Base-by-base conservation (phyloP, 2,888 invertebrate species). In the Uropetala carovei region DNA sequence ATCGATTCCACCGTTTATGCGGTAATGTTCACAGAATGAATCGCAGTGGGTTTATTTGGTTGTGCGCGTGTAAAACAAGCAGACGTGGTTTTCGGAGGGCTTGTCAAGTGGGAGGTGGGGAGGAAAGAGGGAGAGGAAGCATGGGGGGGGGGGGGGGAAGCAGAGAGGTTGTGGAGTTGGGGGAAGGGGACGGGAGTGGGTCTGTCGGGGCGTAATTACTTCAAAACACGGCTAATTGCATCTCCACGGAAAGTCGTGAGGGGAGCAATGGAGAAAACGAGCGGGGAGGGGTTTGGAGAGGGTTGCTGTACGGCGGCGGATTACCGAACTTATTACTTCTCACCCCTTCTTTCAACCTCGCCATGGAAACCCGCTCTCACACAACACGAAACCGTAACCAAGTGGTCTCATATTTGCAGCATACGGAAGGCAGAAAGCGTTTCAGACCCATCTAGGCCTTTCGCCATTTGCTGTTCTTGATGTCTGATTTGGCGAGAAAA, bases 201-300 rank as follows among this genome's bases (percentile, higher is more conserved):
- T 86, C 86, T 86, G 86, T 86, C 89, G 64, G 59, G 89, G 64
- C 56, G 89, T 89, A 89, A 89, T 89, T 89, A 89, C 89, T 89
- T 89, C 89, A 89, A 89, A 89, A 89, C 89, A 89, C 89, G 89
- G 89, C 89, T 89, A 89, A 89, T 89, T 89, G 89, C 89, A 89
- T 68, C 89, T 89, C 89, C 64, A 64, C 64, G 89, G 89, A 89
- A 43, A 89, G 89, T 89, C 89, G 89, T 64, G 86, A 85, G 85
- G 22, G 85, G n/a, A 22, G 57, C 22, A 43, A 43, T 30, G 56
- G 57, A n/a, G 83, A 56, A 43, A 83, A 83, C 56, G 56, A 83
- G n/a, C 56, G 83, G 83, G 27, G n/a, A 18, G 2, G 57, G 18
- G 18, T 43, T 4, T 16, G 83, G 56, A n/a, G 82, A 83, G 56